Evolutionary conservation across 2,888 invertebrate species (phyloP).

Genomic region (Syrista parreyssii): DNA sequence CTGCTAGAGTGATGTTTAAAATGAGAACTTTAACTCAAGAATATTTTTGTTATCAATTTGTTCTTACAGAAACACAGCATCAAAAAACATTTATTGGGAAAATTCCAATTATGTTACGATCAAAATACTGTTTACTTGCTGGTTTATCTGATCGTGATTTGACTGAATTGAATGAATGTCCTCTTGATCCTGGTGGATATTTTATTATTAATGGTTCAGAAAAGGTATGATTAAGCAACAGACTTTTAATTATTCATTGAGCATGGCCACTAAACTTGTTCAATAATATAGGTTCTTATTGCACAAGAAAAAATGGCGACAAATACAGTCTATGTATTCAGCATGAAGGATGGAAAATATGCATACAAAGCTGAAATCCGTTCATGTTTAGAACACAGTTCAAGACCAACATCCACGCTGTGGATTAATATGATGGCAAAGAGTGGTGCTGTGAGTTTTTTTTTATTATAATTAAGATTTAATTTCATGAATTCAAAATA

Average conservation of each 20-base stretch:
- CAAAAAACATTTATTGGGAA: constrained; percentile 80
- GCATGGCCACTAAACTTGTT: background rate
- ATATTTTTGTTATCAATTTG: background rate
- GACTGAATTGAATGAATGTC: constrained; percentile 99
- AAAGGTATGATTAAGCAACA: constrained; percentile 70
- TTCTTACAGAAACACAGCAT: constrained; percentile 69
- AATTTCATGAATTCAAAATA: background rate
- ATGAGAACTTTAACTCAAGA: background rate
- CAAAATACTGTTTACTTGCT: constrained; percentile 95
- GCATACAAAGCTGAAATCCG: constrained; percentile 98
- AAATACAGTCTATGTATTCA: constrained; percentile 99
- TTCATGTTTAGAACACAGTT: constrained; percentile 91
- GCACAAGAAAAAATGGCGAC: constrained; percentile 99
- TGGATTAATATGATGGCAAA: constrained; percentile 99
- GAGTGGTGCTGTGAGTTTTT: constrained; percentile 79
- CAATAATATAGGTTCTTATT: constrained; percentile 77
- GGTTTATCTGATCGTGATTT: constrained; percentile 98
- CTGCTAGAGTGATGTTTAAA: background rate
- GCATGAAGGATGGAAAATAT: constrained; percentile 99
- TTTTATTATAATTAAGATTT: background rate
- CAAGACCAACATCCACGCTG: constrained; percentile 95
- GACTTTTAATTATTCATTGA: background rate
- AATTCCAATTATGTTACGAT: constrained; percentile 99
- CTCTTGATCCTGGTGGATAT: constrained; percentile 98
- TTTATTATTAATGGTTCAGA: constrained; percentile 99